These are phyloP conservation scores for Muntiacus muntjak DNA, from an alignment of 2,113 vertebrate genomes.

Conservation along the genomic window DNA sequence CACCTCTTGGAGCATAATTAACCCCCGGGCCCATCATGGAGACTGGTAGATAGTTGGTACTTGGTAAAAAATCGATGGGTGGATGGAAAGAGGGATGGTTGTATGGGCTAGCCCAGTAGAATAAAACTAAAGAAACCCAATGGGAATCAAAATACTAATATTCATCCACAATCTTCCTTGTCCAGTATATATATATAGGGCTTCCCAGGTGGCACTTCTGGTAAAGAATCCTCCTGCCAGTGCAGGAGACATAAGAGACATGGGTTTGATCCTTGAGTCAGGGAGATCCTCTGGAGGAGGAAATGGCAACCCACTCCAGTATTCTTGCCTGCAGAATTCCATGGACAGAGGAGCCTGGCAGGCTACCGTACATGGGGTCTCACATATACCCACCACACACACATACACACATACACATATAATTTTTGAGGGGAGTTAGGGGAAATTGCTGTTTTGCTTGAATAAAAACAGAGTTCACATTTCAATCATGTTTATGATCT, in stretches of 20 bases:
- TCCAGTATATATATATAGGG: background rate
- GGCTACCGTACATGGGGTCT: background rate
- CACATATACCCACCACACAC: accelerated
- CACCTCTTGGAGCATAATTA: background rate
- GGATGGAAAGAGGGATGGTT: background rate
- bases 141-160: background rate
- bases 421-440: background rate
- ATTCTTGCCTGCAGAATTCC: background rate
- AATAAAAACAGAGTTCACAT: background rate
- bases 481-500: background rate
- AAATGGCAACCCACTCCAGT: background rate
- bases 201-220: no score
- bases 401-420: background rate
- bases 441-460: background rate
- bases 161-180: background rate
- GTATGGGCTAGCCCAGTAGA: background rate
- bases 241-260: background rate
- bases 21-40: background rate
- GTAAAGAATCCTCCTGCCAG: no score
- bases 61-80: background rate
- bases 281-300: background rate
- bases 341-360: background rate
- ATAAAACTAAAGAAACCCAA: background rate
- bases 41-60: background rate
- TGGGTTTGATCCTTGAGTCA: background rate